These are phyloP conservation scores for Chromobotia macracanthus DNA, from an alignment of 2,797 vertebrate species.

Conservation along the genomic window DNA sequence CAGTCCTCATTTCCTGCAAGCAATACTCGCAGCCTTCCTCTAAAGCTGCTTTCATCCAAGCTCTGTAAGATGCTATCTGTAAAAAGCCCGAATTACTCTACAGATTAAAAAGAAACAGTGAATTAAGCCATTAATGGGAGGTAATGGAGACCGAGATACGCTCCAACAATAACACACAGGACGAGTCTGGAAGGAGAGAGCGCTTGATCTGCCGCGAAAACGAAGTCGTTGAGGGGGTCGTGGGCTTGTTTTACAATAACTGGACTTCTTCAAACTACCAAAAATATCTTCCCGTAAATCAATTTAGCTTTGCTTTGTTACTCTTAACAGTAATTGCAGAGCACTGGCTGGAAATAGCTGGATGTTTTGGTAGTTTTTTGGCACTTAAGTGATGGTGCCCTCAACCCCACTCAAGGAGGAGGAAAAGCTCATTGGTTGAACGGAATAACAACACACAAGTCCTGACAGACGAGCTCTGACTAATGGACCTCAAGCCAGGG, in stretches of 20 bases:
- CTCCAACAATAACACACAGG: conserved; percentile 71
- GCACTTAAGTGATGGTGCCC: conserved; percentile 27
- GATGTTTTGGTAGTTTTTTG: conserved; percentile 38
- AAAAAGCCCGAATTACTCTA: conserved; percentile 61
- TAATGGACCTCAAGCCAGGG: conserved; percentile 42
- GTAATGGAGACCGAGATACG: conserved; percentile 68
- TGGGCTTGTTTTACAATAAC: conserved; percentile 67
- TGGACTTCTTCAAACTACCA: conserved; percentile 69
- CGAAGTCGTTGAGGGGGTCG: not conserved
- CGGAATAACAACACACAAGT: conserved; percentile 31
- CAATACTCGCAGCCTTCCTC: conserved; percentile 24
- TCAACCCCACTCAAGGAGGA: not conserved
- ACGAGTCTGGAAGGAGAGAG: conserved; percentile 35
- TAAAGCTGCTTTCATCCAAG: conserved; percentile 61
- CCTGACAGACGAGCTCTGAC: conserved; percentile 40
- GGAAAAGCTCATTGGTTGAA: not conserved
- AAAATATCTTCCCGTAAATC: conserved; percentile 76
- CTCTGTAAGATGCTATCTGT: conserved; percentile 63
- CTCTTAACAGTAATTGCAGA: conserved; percentile 68
- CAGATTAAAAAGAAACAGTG: conserved; percentile 71
- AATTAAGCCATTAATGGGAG: conserved; percentile 72
- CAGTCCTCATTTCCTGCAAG: conserved; percentile 52
- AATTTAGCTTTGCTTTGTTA: conserved; percentile 74
- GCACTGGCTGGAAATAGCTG: conserved; percentile 66
- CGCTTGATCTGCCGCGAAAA: conserved; percentile 38